These are phyloP conservation scores for Hozukius guyotensis DNA, from an alignment of 2,797 vertebrate species.

Conservation along the genomic window DNA sequence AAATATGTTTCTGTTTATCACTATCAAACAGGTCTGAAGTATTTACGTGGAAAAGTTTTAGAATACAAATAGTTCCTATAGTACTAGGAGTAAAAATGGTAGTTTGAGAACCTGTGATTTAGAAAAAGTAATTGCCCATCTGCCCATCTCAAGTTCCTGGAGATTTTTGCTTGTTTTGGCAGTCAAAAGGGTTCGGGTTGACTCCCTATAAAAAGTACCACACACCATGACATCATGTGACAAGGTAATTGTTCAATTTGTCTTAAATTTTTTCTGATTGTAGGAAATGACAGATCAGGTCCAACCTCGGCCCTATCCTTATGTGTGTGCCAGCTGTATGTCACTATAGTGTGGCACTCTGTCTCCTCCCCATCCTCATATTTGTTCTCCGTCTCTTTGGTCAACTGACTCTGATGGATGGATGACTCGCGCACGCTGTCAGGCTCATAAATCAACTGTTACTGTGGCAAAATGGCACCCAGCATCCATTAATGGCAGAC, in stretches of 20 bases:
- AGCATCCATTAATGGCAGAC: conserved; percentile 75
- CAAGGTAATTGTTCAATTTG: neutral
- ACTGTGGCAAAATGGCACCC: conserved; percentile 81
- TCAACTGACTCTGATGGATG: conserved; percentile 84
- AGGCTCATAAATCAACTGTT: conserved; percentile 87
- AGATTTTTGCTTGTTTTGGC: neutral
- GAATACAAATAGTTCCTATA: too few relatives aligned
- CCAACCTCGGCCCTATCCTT: neutral
- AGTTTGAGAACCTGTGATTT: neutral
- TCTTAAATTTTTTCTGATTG: neutral
- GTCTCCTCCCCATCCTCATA: conserved; percentile 24
- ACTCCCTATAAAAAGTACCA: neutral
- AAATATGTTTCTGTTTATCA: too few relatives aligned
- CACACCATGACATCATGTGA: neutral
- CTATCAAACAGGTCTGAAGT: too few relatives aligned
- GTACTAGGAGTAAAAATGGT: too few relatives aligned
- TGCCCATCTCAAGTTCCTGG: neutral
- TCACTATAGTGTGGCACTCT: neutral
- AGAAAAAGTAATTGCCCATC: neutral
- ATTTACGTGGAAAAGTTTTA: too few relatives aligned
- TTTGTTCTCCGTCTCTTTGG: conserved; percentile 35
- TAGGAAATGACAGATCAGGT: neutral
- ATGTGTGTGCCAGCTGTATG: conserved; percentile 6
- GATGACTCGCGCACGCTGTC: conserved; percentile 83
- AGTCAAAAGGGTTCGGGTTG: neutral